Conservation (phyloP, 2,888 invertebrate genomes). For the Troides helena region DNA sequence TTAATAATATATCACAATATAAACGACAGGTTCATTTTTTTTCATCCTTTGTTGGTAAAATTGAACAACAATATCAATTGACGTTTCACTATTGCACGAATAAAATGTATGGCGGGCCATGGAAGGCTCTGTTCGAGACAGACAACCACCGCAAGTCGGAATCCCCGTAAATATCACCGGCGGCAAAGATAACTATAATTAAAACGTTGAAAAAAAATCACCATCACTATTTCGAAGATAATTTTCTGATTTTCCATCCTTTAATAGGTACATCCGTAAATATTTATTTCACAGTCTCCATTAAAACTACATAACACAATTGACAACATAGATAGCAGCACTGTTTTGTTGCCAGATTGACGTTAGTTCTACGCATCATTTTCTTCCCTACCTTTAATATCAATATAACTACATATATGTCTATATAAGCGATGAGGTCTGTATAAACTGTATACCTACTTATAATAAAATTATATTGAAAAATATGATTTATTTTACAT, state of each 20-base stretch:
- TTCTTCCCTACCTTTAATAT: slow-evolving; percentile 43
- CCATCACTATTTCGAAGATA: slow-evolving; percentile 48
- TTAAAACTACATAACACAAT: slow-evolving; percentile 81
- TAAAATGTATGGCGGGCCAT: slow-evolving; percentile 76
- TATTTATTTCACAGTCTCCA: slow-evolving; percentile 84
- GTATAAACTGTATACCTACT: slow-evolving; percentile 42
- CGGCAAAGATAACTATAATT: slow-evolving; percentile 15
- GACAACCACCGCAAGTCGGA: slow-evolving; percentile 32
- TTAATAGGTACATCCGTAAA: slow-evolving; percentile 72
- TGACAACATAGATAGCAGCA: slow-evolving; percentile 91
- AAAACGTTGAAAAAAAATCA: slow-evolving; percentile 35
- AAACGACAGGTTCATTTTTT: slow-evolving; percentile 34
- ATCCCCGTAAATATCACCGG: slow-evolving; percentile 14
- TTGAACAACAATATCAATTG: slow-evolving; percentile 63
- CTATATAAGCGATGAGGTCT: slow-evolving; percentile 34
- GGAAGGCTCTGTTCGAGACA: slow-evolving; percentile 42
- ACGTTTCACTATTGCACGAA: slow-evolving; percentile 75
- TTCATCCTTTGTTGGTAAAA: slow-evolving; percentile 43
- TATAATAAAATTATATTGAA: slow-evolving; percentile 40
- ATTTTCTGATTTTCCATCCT: slow-evolving; percentile 59
- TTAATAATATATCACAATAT: slow-evolving; percentile 32
- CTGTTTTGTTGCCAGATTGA: slow-evolving; percentile 80
- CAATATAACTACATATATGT: slow-evolving; percentile 42
- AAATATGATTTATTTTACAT: slow-evolving; percentile 59
- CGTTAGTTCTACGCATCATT: slow-evolving; percentile 76